Evolutionary conservation across 2,113 vertebrate genomes (phyloP).

Genomic region (Microtus richardsoni): DNA sequence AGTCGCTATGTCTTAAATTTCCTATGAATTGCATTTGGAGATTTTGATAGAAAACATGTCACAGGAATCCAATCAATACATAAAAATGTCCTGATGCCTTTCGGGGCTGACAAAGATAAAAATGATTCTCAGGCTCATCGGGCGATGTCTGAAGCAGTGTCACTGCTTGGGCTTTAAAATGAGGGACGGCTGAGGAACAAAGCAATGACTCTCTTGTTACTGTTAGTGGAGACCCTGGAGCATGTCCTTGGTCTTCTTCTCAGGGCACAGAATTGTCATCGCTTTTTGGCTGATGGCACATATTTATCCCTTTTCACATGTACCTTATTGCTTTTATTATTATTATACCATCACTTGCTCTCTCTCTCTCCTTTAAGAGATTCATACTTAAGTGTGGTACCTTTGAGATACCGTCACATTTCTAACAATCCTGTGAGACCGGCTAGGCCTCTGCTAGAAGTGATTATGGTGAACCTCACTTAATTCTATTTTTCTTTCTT

Average conservation of each 20-base stretch:
- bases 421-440: neutral
- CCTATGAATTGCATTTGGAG: slow-evolving; percentile 9
- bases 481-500: neutral
- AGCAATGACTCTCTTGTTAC: neutral
- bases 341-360: neutral
- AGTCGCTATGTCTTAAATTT: neutral
- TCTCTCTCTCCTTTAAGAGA: neutral
- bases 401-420: neutral
- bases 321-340: neutral
- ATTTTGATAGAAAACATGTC: slow-evolving; percentile 49
- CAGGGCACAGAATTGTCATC: neutral
- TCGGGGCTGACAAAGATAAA: neutral
- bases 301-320: neutral
- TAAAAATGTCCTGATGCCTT: neutral
- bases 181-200: neutral
- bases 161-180: slow-evolving; percentile 2
- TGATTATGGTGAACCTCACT: neutral
- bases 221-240: too few relatives aligned
- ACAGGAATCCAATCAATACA: neutral
- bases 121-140: neutral
- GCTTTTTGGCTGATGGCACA: neutral
- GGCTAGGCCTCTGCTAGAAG: neutral
- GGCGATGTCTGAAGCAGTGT: neutral
- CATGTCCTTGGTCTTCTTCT: neutral
- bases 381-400: neutral